Evolutionary conservation across 2,797 vertebrate species (phyloP), one percentile per base, ranked within the genome.

Genomic region (Knipowitschia caucasica): DNA sequence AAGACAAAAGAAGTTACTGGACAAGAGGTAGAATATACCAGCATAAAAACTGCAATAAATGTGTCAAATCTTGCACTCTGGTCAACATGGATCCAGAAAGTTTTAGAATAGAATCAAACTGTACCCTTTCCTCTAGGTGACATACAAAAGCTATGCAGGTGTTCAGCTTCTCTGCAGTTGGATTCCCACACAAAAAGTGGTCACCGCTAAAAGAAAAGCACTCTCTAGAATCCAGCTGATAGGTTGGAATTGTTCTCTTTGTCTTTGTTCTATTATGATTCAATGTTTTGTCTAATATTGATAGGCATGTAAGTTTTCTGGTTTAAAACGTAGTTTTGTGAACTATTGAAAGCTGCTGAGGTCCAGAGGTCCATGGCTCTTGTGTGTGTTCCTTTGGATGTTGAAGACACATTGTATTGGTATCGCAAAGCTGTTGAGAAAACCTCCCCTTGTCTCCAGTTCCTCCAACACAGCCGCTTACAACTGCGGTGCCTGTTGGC

Each of bases 301-400:
- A 43, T 3, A 5, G 7, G 7, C 7, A 25, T 14, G 3, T 6
- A n/a, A n/a, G 26, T 30, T 11, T 12, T 7, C 31, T 20, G 18
- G 15, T 12, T 17, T 29, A 15, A 45, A 17, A 17, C 1, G 14
- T 15, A 3, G 15, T 27, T 45, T 45, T 26, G 25, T 27, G 15
- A 7, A 44, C 23, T 8, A n/a, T 33, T 49, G 18, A 21, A 52
- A 83, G 69, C 9, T 87, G 68, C 81, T 94, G 94, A 89, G 54
- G 35, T 38, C 1, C 74, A 49, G 36, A 77, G 52, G 54, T 84
- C 87, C 31, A 89, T 90, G 87, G 69, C 70, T n/a, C 75, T 92
- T 1, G 77, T 93, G 58, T 85, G 82, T 15, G 93, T 99, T 54
- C 97, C 96, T 2, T 67, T 99, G 76, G 91, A 96, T 56, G 89